Evolutionary conservation across 2,888 invertebrate genomes (phyloP).

Genomic region (Conistra vaccinii): DNA sequence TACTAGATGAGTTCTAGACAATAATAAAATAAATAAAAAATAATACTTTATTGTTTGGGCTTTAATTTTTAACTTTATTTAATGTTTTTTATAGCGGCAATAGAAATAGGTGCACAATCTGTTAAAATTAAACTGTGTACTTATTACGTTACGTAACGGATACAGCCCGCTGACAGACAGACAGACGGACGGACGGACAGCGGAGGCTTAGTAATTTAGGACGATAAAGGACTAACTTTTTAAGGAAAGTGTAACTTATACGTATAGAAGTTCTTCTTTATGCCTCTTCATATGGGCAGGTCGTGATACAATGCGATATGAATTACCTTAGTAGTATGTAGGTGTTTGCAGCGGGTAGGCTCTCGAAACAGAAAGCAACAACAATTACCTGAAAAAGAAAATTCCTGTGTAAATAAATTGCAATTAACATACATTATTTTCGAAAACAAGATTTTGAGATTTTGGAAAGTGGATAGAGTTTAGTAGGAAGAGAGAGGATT

Average conservation of each 20-base stretch:
- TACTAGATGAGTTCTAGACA: too few relatives aligned
- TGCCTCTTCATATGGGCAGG: too few relatives aligned
- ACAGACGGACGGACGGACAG: too few relatives aligned
- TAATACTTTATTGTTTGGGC: too few relatives aligned
- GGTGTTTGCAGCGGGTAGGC: background rate
- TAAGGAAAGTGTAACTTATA: background rate
- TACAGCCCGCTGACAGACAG: too few relatives aligned
- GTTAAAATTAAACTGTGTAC: too few relatives aligned
- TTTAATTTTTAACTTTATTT: too few relatives aligned
- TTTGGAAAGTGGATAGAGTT: background rate
- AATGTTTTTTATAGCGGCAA: too few relatives aligned
- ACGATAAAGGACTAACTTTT: background rate
- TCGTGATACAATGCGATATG: background rate
- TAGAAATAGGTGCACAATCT: too few relatives aligned
- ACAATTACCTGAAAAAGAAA: conserved; percentile 41
- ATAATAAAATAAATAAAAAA: too few relatives aligned
- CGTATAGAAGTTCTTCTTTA: background rate
- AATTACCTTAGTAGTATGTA: conserved; percentile 29
- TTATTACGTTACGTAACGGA: too few relatives aligned
- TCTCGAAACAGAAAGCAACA: background rate
- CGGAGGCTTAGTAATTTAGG: too few relatives aligned
- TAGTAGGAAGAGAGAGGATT: background rate
- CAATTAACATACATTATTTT: background rate
- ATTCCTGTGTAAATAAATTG: background rate
- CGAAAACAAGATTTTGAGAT: background rate